Base-by-base conservation (phyloP, 2,888 invertebrate species). In the Sarcophaga variegata region DNA sequence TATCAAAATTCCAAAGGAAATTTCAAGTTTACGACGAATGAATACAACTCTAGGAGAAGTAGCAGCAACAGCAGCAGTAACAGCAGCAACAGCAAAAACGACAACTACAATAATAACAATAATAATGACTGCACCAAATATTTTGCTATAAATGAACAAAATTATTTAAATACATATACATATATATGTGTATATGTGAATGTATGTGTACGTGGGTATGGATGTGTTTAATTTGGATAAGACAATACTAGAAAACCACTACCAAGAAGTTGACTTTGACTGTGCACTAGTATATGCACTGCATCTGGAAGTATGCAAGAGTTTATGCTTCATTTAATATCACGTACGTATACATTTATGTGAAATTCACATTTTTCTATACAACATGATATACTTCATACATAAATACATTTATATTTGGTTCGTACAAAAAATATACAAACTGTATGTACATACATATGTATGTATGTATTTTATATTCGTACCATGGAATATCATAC, bases 271-370 rank as follows among this genome's bases (percentile, higher is more conserved):
- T 17, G 59, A 14, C 59, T 17, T 59, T 59, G 14, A 59, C 59
- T 17, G n/a, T 37, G 59, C 2, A 59, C 12, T 37, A 54, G 12
- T 49, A 66, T 54, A 66, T 67, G 20, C 37, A 1, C 27, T 54
- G 14, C 22, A 76, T 37, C 14, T 71, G 70, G n/a, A 71, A 66
- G 6, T 66, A 37, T 45, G 64, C 25, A 37, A 37, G 54, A 75
- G 62, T 75, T 79, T 64, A 84, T 66, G 84, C 76, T 76, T 80
- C 80, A 84, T 84, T 80, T 80, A 80, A 75, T 71, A 62, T 69
- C 22, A 75, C 71, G 64, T 70, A 27, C 20, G 59, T 25, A 25
- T 20, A 66, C 37, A 66, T 20, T 37, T 37, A 37, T 37, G 37
- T 37, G 37, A 10, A 37, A 37, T 37, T 37, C 37, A 37, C 37